Evolutionary conservation across 2,797 vertebrate genomes (phyloP), one percentile per base, ranked within the genome.

Genomic region (Poecilia velifera): DNA sequence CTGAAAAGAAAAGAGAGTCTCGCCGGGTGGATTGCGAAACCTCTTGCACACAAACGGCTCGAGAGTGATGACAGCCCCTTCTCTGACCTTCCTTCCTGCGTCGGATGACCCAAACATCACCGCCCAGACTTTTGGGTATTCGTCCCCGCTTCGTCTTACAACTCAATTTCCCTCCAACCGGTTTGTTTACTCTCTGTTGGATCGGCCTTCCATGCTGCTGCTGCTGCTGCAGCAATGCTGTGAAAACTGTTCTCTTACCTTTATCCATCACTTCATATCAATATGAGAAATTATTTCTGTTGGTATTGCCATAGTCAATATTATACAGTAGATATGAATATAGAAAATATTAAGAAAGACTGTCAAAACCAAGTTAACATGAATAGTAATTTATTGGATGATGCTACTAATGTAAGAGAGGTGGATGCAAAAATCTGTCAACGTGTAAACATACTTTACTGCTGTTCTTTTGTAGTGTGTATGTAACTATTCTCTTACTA

Each of bases 31-130:
- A 8, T 78, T 83, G 82, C 74, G 72, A 82, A 86, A 79, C 70
- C 74, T 86, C 88, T 82, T 76, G 83, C 88, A 85, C 86, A 83
- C 53, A 57, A 74, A 28, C 34, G 84, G 88, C 86, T 88, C 82
- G 82, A 85, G 73, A 78, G 75, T 5, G 82, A 86, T 73, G 88
- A 86, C 87, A 81, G 88, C 55, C 49, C 73, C 73, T 73, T 66
- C 22, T 84, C 85, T 34, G 76, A 55, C 74, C 59, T 80, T 72
- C 82, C 70, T 43, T 80, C 82, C 87, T 46, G 78, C 78, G 85
- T 51, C 76, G 59, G 81, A 92, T 72, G 86, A 78, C 86, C 57
- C 31, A 0, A 83, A 89, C 85, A 68, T 86, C 80, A 81, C 53
- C 70, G 71, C 22, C 82, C 84, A 64, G 59, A 81, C 22, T 2